phyloP scores from a whole-genome alignment of 2,113 vertebrate genomes.

The Rhinolophus sinicus region DNA sequence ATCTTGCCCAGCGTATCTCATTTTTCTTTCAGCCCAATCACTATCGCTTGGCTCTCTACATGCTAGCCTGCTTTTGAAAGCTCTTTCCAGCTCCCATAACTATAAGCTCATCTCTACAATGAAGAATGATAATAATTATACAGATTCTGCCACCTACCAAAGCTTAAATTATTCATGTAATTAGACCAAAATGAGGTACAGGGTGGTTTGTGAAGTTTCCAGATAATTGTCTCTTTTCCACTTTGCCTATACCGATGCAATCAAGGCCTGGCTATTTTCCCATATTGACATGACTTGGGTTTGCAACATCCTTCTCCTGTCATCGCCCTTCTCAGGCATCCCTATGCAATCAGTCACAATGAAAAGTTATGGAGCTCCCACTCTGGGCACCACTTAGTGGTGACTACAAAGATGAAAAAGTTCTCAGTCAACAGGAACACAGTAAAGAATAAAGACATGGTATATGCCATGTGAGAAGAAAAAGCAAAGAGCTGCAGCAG shows the following conservation, averaged over 20 bases:
- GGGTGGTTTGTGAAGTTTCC: neutral
- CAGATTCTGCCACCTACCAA: constrained; percentile 41
- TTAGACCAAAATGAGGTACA: constrained; percentile 10
- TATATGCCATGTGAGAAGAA: neutral
- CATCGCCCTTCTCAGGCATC: neutral
- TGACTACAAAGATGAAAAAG: neutral
- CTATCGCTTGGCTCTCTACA: neutral
- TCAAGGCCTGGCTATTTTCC: neutral
- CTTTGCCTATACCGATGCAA: neutral
- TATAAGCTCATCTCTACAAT: neutral
- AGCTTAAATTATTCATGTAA: constrained; percentile 39
- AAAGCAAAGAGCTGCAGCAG: neutral
- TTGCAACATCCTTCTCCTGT: neutral
- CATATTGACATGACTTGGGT: neutral
- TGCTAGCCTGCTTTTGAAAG: constrained; percentile 30
- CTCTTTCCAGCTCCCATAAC: neutral
- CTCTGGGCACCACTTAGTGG: neutral
- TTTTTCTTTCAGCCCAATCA: constrained; percentile 22
- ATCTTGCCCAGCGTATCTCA: neutral
- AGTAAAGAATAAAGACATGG: neutral
- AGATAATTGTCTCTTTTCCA: neutral
- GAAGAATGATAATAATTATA: constrained; percentile 47
- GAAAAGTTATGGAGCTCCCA: neutral
- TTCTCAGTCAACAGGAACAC: neutral
- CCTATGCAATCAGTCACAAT: neutral